phyloP scores from a whole-genome alignment of 2,888 invertebrate genomes.

The Ormyrus pomaceus region DNA sequence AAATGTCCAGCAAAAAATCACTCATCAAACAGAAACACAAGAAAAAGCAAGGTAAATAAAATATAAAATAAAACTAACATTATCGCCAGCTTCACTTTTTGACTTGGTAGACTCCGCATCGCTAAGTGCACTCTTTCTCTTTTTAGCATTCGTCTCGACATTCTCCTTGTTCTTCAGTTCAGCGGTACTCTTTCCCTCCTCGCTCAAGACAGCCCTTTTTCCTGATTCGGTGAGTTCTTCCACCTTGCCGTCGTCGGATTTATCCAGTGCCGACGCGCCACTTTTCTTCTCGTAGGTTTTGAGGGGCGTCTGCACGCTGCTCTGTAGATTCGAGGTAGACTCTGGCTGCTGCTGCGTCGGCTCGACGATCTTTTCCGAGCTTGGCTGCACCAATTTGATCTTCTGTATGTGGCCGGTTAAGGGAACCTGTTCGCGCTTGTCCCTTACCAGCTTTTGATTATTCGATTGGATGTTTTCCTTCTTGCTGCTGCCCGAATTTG shows the following conservation, averaged over 20 bases:
- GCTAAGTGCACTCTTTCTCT: slow-evolving; percentile 66
- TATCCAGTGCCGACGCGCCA: slow-evolving; percentile 21
- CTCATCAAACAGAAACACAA: slow-evolving; percentile 11
- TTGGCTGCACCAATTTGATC: slow-evolving; percentile 72
- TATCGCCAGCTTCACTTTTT: slow-evolving; percentile 67
- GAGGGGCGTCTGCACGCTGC: slow-evolving; percentile 31
- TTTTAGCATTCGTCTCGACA: slow-evolving; percentile 67
- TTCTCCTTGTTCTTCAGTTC: slow-evolving; percentile 71
- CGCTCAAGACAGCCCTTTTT: slow-evolving; percentile 56
- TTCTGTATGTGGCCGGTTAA: slow-evolving; percentile 70
- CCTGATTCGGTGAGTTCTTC: slow-evolving; percentile 5
- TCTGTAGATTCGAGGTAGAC: slow-evolving; percentile 55
- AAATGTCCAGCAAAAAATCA: not conserved
- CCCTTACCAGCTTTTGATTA: slow-evolving; percentile 78
- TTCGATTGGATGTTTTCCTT: slow-evolving; percentile 73
- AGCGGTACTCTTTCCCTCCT: slow-evolving; percentile 68
- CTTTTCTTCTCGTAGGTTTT: slow-evolving; percentile 52
- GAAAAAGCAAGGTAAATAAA: not conserved
- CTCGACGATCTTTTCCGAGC: slow-evolving; percentile 64
- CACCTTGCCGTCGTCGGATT: slow-evolving; percentile 31
- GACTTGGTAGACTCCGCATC: slow-evolving; percentile 72
- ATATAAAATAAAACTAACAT: slow-evolving; percentile 40
- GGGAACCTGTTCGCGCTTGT: slow-evolving; percentile 69
- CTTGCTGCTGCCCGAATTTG: slow-evolving; percentile 63
- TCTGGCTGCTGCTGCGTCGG: slow-evolving; percentile 48